A percentile compares a stretch with the other conserved stretches of the same genome.
These are phyloP conservation scores for Drosophila nigritarsus DNA, from an alignment of 2,888 invertebrate species.

Conservation along the genomic window DNA sequence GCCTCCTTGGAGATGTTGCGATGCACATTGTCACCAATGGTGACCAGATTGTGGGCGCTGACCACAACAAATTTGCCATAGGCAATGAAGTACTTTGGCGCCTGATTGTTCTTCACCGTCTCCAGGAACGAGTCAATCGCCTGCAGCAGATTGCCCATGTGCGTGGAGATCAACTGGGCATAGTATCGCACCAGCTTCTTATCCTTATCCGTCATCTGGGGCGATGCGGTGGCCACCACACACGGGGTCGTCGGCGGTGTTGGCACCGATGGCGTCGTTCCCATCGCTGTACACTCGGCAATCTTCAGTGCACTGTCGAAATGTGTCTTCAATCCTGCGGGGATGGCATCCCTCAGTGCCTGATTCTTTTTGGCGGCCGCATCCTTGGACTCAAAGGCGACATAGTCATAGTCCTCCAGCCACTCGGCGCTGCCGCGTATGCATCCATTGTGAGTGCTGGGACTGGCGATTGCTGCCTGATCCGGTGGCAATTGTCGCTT, in stretches of 20 bases:
- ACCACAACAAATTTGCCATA: conserved; percentile 97
- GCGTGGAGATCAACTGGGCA: conserved; percentile 93
- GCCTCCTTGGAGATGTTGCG: conserved; percentile 92
- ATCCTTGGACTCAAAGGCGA: conserved; percentile 92
- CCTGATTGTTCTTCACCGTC: conserved; percentile 96
- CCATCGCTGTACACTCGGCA: conserved; percentile 88
- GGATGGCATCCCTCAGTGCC: conserved; percentile 90
- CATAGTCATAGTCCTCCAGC: conserved; percentile 96
- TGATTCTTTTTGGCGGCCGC: conserved; percentile 90
- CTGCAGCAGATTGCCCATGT: conserved; percentile 93
- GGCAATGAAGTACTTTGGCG: conserved; percentile 96
- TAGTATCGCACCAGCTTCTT: conserved; percentile 94
- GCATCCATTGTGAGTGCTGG: conserved; percentile 36
- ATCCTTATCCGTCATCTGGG: conserved; percentile 90
- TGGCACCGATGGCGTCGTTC: conserved; percentile 73
- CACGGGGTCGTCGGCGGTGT: conserved; percentile 50
- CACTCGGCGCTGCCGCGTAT: conserved; percentile 86
- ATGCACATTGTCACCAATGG: conserved; percentile 97
- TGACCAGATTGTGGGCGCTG: conserved; percentile 96
- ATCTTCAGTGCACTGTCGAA: conserved; percentile 91
- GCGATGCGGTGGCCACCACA: conserved; percentile 45
- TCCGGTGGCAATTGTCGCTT: conserved; percentile 86
- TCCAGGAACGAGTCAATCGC: conserved; percentile 96
- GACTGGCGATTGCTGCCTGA: conserved; percentile 1
- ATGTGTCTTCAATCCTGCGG: conserved; percentile 89